Evolutionary conservation across 2,797 vertebrate genomes (phyloP), one percentile per base, ranked within the genome.

Genomic region (Muscicapa striata): DNA sequence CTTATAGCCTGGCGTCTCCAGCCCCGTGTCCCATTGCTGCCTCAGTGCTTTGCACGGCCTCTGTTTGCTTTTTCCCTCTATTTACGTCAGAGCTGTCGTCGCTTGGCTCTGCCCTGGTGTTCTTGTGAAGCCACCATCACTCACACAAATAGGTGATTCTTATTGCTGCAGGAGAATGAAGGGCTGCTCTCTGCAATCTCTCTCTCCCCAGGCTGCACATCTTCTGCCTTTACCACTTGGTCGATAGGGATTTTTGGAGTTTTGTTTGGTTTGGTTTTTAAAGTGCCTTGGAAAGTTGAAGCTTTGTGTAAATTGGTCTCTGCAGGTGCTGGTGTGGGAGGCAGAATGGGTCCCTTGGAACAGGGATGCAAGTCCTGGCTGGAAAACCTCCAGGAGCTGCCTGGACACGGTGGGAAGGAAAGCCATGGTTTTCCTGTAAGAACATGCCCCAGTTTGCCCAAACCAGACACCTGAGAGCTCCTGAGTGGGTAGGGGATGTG

Each of bases 61-160:
- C 79, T 90, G 69, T 90, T 94, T 97, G 92, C 87, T 82, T 94
- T 94, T 82, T 49, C 38, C 52, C 54, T 86, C 69, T 86, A 22
- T 83, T 93, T 79, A 88, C 83, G 84, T 95, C 89, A 91, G 7
- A 82, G 89, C 91, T 90, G 87, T 78, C 48, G 26, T 81, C 16
- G 43, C 70, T 73, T 91, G 91, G 94, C 94, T 96, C 87, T 84
- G 83, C 80, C 6, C 18, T 43, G 89, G 73, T 83, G 89, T 94
- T 86, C 87, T 87, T 5, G 2, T 64, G 84, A 93, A 95, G 89
- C 87, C 89, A 89, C 92, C 74, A 78, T 86, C 66, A 63, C 46
- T 94, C 94, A 96, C 36, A 88, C 70, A 84, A 85, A 90, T 23
- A 54, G 84, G 73, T 92, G 69, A 23, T 40, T 93, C 87, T 81